Evolutionary conservation across 2,888 invertebrate species (phyloP).

Genomic region (Drosophila picticornis): DNA sequence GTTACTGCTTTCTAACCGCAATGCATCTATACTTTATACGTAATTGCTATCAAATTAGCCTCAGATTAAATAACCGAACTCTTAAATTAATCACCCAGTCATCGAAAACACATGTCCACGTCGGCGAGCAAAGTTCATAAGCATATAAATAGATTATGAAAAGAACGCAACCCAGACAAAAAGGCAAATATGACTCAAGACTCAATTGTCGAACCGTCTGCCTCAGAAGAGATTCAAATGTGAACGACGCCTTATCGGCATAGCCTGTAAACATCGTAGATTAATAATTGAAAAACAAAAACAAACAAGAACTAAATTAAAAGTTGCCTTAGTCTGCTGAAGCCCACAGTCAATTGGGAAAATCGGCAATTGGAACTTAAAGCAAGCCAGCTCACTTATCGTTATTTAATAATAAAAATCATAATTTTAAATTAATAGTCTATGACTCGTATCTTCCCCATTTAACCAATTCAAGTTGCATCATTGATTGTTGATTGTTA

Average conservation of each 20-base stretch:
- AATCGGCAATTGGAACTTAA: not conserved
- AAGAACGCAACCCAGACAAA: slow-evolving; percentile 46
- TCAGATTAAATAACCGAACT: slow-evolving; percentile 28
- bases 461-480: not conserved
- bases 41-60: slow-evolving; percentile 43
- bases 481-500: not conserved
- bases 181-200: slow-evolving; percentile 65
- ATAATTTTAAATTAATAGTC: not conserved
- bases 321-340: not conserved
- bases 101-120: slow-evolving; percentile 35
- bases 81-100: slow-evolving; percentile 44
- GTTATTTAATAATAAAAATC: not conserved
- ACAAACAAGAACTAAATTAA: not conserved
- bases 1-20: slow-evolving; percentile 56
- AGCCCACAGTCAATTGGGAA: not conserved
- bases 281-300: not conserved
- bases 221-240: slow-evolving; percentile 22
- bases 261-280: not conserved
- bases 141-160: slow-evolving; percentile 38
- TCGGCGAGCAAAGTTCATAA: slow-evolving; percentile 65
- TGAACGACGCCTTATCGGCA: slow-evolving; percentile 54
- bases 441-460: not conserved
- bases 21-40: slow-evolving; percentile 15
- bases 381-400: not conserved
- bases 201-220: slow-evolving; percentile 8